A percentile compares a stretch with the other conserved stretches of the same genome.
Conservation (phyloP, 2,888 invertebrate species). For the Leucania comma region DNA sequence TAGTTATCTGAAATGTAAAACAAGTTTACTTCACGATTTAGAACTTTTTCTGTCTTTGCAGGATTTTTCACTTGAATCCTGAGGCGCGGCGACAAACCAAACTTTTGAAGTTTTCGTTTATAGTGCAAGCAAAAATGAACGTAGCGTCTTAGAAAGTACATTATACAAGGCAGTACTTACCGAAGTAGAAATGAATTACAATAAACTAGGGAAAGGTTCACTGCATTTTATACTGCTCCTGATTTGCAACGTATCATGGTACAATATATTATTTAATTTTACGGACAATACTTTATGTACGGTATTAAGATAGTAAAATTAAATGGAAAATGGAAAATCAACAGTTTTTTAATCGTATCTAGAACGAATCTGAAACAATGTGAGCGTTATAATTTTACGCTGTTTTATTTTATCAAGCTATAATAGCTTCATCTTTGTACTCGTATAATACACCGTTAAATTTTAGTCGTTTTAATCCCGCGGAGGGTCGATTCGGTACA, state of each 20-base stretch:
- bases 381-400: neutral
- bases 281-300: neutral
- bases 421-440: no score
- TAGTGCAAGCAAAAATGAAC: no score
- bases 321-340: neutral
- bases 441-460: no score
- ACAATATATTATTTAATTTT: neutral
- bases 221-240: constrained; percentile 12
- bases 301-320: neutral
- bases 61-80: no score
- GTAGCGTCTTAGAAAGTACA: no score
- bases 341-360: neutral
- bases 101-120: no score
- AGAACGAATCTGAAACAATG: constrained; percentile 9
- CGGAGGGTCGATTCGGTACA: no score
- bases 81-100: no score
- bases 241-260: constrained; percentile 9
- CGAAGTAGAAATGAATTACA: neutral
- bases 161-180: constrained; percentile 6
- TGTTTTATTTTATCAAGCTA: neutral
- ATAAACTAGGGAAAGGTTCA: neutral
- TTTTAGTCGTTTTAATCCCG: no score
- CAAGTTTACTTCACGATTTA: neutral
- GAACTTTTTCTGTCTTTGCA: no score
- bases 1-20: constrained; percentile 6